Evolutionary conservation across 92 coral and sea anemone species (phyloP).

Genomic region (Zoanthus sansibaricus): DNA sequence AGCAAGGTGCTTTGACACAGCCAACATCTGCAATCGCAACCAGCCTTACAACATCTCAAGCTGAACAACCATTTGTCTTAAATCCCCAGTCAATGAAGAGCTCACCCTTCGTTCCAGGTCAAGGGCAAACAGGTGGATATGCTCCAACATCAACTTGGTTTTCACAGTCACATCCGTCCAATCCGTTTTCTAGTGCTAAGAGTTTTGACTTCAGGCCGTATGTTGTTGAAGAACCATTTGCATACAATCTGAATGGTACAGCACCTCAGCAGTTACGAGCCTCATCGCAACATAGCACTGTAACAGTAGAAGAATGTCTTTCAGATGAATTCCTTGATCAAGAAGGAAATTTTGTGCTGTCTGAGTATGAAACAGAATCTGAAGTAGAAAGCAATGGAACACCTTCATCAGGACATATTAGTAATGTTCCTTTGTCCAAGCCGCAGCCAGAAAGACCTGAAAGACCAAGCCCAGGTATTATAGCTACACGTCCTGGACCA

Average conservation of each 20-base stretch:
- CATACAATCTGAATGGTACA: not conserved
- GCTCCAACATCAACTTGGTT: not conserved
- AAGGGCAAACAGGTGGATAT: not conserved
- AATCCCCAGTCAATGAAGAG: slow-evolving; percentile 43
- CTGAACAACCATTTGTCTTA: slow-evolving; percentile 14
- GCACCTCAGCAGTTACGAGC: slow-evolving; percentile 16
- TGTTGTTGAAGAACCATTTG: slow-evolving; percentile 48
- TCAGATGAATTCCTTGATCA: slow-evolving; percentile 3
- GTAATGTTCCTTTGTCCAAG: not conserved
- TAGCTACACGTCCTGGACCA: not conserved
- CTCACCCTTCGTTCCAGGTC: slow-evolving; percentile 23
- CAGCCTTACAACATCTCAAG: not conserved
- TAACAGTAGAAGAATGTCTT: slow-evolving; percentile 34
- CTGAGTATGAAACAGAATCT: slow-evolving; percentile 59
- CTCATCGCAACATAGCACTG: slow-evolving; percentile 11
- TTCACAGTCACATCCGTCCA: slow-evolving; percentile 21
- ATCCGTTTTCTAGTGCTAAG: slow-evolving; percentile 39
- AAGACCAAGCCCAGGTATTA: slow-evolving; percentile 31
- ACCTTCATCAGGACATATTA: slow-evolving; percentile 11
- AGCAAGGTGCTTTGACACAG: slow-evolving; percentile 34
- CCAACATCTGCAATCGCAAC: slow-evolving; percentile 14
- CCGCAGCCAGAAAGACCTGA: slow-evolving; percentile 38
- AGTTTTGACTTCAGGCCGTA: slow-evolving; percentile 66
- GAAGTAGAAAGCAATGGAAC: slow-evolving; percentile 49
- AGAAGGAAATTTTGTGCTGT: slow-evolving; percentile 17